phyloP scores from a whole-genome alignment of 2,113 vertebrate genomes.

The Myotis brandtii region DNA sequence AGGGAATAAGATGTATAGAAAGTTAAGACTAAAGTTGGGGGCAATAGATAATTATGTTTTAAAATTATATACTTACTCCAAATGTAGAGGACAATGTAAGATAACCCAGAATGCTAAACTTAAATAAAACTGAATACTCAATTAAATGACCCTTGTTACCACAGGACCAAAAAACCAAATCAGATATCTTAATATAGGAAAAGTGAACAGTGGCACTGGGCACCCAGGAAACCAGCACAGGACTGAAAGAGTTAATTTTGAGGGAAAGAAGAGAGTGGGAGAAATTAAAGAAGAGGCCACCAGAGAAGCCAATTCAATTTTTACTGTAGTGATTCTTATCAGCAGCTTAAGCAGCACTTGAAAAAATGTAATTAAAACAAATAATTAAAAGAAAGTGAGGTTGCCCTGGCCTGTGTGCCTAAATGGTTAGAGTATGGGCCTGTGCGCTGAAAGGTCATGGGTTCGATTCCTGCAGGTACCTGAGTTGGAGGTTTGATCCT shows the following conservation, averaged over 20 bases:
- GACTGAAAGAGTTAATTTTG: background rate
- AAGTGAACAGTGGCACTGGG: background rate
- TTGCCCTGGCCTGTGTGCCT: no score
- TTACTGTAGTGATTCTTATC: background rate
- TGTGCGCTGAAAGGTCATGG: no score
- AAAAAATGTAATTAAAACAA: background rate
- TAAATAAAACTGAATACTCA: background rate
- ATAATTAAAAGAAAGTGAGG: no score
- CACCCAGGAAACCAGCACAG: background rate
- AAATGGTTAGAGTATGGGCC: no score
- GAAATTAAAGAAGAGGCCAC: background rate
- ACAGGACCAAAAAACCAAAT: background rate
- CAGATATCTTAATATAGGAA: background rate
- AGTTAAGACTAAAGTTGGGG: conserved; percentile 30
- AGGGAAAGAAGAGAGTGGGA: background rate
- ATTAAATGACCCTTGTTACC: background rate
- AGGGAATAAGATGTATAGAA: background rate
- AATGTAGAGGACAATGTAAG: background rate
- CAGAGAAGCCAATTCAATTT: background rate
- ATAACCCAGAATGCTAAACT: background rate
- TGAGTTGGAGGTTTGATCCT: no score
- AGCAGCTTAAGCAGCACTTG: background rate
- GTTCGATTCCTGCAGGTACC: no score
- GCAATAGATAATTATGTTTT: background rate
- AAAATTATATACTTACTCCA: background rate